Conservation (phyloP, 2,113 vertebrate genomes). For the Tachysurus fulvidraco region DNA sequence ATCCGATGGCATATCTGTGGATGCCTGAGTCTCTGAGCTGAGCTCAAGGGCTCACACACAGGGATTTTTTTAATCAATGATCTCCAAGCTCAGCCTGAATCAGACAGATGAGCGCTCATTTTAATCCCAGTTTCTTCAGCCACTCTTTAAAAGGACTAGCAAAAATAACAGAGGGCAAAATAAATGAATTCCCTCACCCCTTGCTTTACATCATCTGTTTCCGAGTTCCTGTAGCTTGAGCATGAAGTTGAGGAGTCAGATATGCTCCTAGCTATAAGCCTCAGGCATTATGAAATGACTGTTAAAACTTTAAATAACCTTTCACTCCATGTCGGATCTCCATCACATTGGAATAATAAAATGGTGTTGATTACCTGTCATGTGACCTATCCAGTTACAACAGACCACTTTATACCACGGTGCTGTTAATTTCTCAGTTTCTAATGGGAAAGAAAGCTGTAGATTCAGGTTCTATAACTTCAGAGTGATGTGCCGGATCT, state of each 20-base stretch:
- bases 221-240: slow-evolving; percentile 62
- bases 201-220: not conserved
- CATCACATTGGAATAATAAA: not conserved
- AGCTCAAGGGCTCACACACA: slow-evolving; percentile 62
- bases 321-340: too few species aligned
- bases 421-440: not conserved
- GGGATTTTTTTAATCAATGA: slow-evolving; percentile 96
- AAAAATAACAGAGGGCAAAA: slow-evolving; percentile 65
- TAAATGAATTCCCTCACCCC: slow-evolving; percentile 75
- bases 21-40: slow-evolving; percentile 71
- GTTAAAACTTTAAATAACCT: not conserved
- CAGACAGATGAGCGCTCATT: slow-evolving; percentile 86
- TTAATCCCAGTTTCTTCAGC: slow-evolving; percentile 90
- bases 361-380: not conserved
- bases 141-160: slow-evolving; percentile 88
- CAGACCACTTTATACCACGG: not conserved
- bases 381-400: not conserved
- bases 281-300: not conserved
- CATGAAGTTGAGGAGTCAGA: too few species aligned
- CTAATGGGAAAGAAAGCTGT: not conserved
- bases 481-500: not conserved
- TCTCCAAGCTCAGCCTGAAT: slow-evolving; percentile 78
- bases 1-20: slow-evolving; percentile 84
- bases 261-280: not conserved
- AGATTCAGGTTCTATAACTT: not conserved